A percentile compares a stretch with the other conserved stretches of the same genome.
Evolutionary conservation across 2,113 vertebrate species (phyloP).

Genomic region (Sphaerodactylus townsendi): DNA sequence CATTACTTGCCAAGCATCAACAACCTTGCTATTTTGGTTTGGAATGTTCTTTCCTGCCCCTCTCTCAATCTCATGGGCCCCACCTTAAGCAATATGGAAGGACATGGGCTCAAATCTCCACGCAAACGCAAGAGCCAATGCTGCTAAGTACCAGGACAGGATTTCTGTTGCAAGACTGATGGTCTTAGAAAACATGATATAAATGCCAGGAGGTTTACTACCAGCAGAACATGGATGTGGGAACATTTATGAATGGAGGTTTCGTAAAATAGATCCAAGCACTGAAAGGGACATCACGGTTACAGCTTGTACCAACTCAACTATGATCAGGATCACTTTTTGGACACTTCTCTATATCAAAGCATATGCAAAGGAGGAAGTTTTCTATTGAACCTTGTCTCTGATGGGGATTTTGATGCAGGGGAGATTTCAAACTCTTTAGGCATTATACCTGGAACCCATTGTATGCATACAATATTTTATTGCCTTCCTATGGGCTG

Average conservation of each 20-base stretch:
- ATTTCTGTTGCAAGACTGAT: background rate
- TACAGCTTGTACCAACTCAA: background rate
- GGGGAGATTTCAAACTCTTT: no score
- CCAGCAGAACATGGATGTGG: background rate
- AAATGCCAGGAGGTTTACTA: background rate
- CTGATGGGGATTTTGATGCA: no score
- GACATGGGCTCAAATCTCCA: background rate
- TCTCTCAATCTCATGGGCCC: background rate
- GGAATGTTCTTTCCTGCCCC: conserved; percentile 25
- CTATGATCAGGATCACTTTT: no score
- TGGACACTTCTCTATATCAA: background rate
- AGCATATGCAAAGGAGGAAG: background rate
- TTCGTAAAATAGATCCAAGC: background rate
- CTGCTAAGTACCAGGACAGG: background rate
- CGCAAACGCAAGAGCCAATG: background rate
- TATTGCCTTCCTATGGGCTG: no score
- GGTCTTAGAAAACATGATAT: background rate
- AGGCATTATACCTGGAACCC: no score
- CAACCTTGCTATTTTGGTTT: conserved; percentile 11
- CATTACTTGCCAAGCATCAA: background rate
- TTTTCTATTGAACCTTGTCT: no score
- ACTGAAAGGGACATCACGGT: background rate
- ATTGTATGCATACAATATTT: no score
- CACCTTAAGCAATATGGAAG: background rate
- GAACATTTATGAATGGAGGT: background rate